A percentile compares a stretch with the other conserved stretches of the same genome.
Evolutionary conservation across 2,797 vertebrate genomes (phyloP).

Genomic region (Rhinophrynus dorsalis): DNA sequence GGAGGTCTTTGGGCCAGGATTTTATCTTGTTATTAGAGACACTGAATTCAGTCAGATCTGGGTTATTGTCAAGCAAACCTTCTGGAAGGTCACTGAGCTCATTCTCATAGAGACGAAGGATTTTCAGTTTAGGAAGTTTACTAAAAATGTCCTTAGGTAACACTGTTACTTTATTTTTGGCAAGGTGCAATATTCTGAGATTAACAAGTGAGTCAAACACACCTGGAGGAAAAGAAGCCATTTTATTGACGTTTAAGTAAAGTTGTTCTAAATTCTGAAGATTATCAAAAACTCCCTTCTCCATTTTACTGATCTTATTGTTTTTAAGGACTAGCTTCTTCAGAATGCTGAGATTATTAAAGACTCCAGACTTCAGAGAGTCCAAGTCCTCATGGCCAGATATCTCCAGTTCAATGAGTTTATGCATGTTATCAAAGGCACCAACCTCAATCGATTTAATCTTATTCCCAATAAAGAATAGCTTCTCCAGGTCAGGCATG

Average conservation of each 20-base stretch:
- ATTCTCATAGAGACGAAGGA: conserved; percentile 73
- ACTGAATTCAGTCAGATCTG: conserved; percentile 65
- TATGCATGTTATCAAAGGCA: conserved; percentile 71
- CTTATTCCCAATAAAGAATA: conserved; percentile 67
- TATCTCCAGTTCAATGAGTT: conserved; percentile 66
- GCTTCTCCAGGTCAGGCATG: conserved; percentile 63
- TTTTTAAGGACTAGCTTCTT: conserved; percentile 64
- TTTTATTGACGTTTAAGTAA: conserved; percentile 66
- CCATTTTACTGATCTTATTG: conserved; percentile 63
- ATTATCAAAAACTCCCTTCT: conserved; percentile 71
- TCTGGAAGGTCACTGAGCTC: conserved; percentile 66
- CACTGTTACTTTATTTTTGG: conserved; percentile 66
- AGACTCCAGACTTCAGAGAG: conserved; percentile 64
- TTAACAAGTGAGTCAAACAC: conserved; percentile 72
- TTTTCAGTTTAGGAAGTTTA: conserved; percentile 62
- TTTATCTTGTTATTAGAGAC: conserved; percentile 66
- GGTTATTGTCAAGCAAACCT: conserved; percentile 65
- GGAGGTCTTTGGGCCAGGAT: conserved; percentile 61
- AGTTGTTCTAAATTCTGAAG: conserved; percentile 61
- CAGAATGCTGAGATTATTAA: conserved; percentile 68
- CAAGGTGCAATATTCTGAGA: conserved; percentile 66
- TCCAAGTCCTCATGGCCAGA: conserved; percentile 57
- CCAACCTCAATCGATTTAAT: conserved; percentile 66
- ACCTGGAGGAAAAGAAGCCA: conserved; percentile 69
- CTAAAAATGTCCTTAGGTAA: conserved; percentile 65